Conservation (phyloP, 2,113 vertebrate genomes). For the Micronycteris hirsuta region DNA sequence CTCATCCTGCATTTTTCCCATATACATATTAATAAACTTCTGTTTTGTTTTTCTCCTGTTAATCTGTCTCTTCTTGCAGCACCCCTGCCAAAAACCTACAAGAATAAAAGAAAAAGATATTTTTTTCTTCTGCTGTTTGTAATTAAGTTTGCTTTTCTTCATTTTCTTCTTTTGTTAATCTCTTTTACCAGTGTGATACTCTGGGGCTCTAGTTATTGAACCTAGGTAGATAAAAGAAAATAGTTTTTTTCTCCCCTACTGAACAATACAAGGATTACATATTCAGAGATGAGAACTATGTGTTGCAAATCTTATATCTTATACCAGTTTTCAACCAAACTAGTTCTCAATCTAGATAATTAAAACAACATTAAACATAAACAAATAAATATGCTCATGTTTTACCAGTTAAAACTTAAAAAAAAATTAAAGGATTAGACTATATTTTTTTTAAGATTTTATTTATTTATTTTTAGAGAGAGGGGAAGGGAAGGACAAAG, state of each 20-base stretch:
- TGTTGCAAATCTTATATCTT: background rate
- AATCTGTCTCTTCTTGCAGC: background rate
- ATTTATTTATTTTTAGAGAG: no score
- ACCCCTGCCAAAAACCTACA: background rate
- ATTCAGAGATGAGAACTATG: background rate
- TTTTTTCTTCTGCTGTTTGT: background rate
- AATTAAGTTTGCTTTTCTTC: background rate
- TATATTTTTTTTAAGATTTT: background rate
- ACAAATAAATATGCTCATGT: background rate
- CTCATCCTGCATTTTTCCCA: background rate
- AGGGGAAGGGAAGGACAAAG: no score
- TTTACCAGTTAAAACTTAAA: background rate
- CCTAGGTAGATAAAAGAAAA: background rate
- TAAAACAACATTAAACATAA: slow-evolving; percentile 7
- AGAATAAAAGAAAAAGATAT: background rate
- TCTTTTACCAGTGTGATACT: background rate
- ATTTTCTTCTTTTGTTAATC: background rate
- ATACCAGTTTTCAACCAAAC: background rate
- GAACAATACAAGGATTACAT: background rate
- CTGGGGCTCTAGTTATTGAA: background rate
- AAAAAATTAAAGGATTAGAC: background rate
- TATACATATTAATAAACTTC: background rate
- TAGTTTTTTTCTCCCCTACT: background rate
- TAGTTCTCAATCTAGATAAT: background rate
- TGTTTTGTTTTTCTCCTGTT: background rate